Evolutionary conservation across 23 tunicate genomes (phyloP), one percentile per base, ranked within the genome.

Genomic region (Phallusia fumigata): DNA sequence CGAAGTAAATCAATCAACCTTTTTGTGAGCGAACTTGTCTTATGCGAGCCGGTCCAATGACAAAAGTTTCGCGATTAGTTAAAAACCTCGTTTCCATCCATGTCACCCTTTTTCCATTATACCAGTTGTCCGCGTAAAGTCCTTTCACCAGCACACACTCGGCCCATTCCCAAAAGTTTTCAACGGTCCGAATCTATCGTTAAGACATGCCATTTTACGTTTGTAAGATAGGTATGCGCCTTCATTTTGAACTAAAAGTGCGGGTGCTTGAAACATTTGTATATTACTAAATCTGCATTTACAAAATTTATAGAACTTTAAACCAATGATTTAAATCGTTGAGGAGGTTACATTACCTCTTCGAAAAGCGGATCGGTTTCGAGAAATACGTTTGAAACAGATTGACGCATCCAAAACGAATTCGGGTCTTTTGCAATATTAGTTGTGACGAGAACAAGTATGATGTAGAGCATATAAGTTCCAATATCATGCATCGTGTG

Each of bases 111-210:
- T 83, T 79, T 33, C 90, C 85, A 50, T 91, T 91, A 84, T 91
- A 91, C 90, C 96, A 86, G 49, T 83, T 50, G n/a, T 72, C 49
- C 0, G 96, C 96, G 52, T 87, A 86, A n/a, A 91, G 78, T 35
- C 90, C 90, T 2, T 44, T 45, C 30, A 86, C 73, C 52, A 91
- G 74, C 19, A 78, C 65, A 26, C 36, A 65, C 0, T 91, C 81
- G 79, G 84, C 73, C 96, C 96, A 91, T 10, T 44, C 33, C 96
- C 96, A 91, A 51, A 91, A 91, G 74, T 91, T 87, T 32, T 83
- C 85, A 36, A 83, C 35, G 16, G 90, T 91, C 2, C 87, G 87
- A 51, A 91, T 81, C 96, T 91, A 31, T 3, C 47, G 10, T 40
- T 40, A 40, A 40, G 47, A 3, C n/a, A n/a, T n/a, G n/a, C n/a